Evolutionary conservation across 2,113 vertebrate genomes (phyloP), one percentile per base, ranked within the genome.

Genomic region (Ceyx cyanopectus): DNA sequence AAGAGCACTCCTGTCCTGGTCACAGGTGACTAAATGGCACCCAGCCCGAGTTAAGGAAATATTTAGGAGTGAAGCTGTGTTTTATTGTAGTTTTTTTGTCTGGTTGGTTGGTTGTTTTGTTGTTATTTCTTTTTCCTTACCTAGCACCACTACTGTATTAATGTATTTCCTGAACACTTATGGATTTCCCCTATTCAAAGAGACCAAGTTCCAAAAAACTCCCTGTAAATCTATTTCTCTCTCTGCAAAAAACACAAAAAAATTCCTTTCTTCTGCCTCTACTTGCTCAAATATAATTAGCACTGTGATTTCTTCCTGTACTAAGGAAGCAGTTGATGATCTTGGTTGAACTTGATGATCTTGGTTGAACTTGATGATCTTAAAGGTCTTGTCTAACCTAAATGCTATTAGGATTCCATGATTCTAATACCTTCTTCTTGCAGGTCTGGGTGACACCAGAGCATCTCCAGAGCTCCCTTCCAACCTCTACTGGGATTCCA

Each of bases 221-320:
- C 45, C 20, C 58, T 85, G 63, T 54, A 94, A 89, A 85, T 67
- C 61, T 62, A 20, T 77, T 95, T 80, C 29, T 70, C 26, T 87
- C 43, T 14, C 61, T 81, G 69, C 61, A 82, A 93, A 73, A 67
- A 77, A 20, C 9, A 69, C 37, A 81, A 91, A 85, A 58, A 91
- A 85, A 87, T 92, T 88, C 87, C n/a, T 68, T 73, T 57, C 58
- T 89, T 56, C 19, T 92, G 78, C 56, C 66, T 70, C 48, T 60
- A 30, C 88, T 89, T 89, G 93, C 46, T 76, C 29, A 22, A 24
- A 85, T 94, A 27, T 85, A 91, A 77, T 83, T 79, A 88, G 12
- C 7, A 61, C 4, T 13, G 26, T 6, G 20, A 37, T 62, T 77
- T 90, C 69, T 90, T 85, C 37, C 50, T 29, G 13, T 81, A 30